These are phyloP conservation scores for Orthonevra nobilis DNA, from an alignment of 2,888 invertebrate genomes.

Conservation along the genomic window DNA sequence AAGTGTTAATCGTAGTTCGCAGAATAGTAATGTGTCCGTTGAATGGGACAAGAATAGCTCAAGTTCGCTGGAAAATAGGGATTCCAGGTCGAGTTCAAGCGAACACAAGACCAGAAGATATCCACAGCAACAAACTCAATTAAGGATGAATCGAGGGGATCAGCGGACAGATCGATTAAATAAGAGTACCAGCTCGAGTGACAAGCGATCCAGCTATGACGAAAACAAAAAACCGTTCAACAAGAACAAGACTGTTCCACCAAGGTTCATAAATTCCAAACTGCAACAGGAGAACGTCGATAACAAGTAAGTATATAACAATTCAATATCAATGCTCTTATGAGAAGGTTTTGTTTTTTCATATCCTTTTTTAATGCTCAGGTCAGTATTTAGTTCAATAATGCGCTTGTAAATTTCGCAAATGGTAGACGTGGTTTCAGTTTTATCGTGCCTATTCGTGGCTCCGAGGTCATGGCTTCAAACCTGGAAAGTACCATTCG, in stretches of 20 bases:
- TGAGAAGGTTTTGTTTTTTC: too few species aligned
- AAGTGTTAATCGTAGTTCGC: slow-evolving; percentile 43
- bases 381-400: too few species aligned
- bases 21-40: slow-evolving; percentile 52
- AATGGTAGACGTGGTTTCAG: too few species aligned
- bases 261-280: slow-evolving; percentile 75
- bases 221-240: slow-evolving; percentile 70
- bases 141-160: slow-evolving; percentile 72
- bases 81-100: slow-evolving; percentile 74
- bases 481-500: too few species aligned
- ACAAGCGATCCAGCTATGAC: slow-evolving; percentile 50
- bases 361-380: too few species aligned
- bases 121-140: slow-evolving; percentile 70
- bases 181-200: slow-evolving; percentile 53
- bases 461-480: too few species aligned
- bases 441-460: too few species aligned
- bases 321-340: too few species aligned
- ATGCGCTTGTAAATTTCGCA: too few species aligned
- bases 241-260: slow-evolving; percentile 74
- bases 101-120: slow-evolving; percentile 71
- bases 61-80: slow-evolving; percentile 76
- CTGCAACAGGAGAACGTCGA: slow-evolving; percentile 70
- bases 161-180: slow-evolving; percentile 66
- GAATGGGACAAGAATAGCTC: slow-evolving; percentile 79
- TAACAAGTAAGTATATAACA: too few species aligned